Base-by-base conservation (phyloP, 2,113 vertebrate species). In the Phainopepla nitens region DNA sequence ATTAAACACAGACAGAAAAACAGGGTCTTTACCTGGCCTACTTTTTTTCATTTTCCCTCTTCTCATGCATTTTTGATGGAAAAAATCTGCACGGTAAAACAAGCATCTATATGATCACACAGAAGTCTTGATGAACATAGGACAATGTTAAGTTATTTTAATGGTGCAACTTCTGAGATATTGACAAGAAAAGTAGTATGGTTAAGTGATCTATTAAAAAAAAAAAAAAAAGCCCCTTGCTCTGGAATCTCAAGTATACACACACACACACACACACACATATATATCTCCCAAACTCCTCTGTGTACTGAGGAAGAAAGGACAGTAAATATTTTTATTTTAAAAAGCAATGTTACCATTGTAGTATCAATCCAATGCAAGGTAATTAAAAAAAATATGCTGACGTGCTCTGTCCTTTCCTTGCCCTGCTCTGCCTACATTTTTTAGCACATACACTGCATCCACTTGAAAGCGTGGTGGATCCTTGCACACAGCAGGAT, bases 401-500 rank as follows among this genome's bases (percentile, higher is more conserved):
- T 86, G 91, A 95, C 82, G n/a, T 2, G 11, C 75, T 87, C 75
- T 86, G 87, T 95, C 95, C 94, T 95, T 70, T 91, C 79, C 94
- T 96, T 93, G 93, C 94, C 93, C 89, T 70, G 84, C 60, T 93
- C 91, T 91, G 85, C 91, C 93, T 87, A 90, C 65, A 77, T 94
- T 97, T 87, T 96, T 96, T 54, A 91, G 89, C 90, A 89, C 73
- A 82, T 85, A 75, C 51, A 93, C 51, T 87, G 72, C 87, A 39
- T 96, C 90, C 91, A 92, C 93, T 95, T 91, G 90, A 96, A 94
- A 96, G 88, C 41, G 4, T 50, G 66, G 84, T 94, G 89, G 91
- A 96, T 96, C 90, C 93, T 94, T 95, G 89, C 90, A 94, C 90
- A 58, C 90, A 96, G 94, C 90, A 86, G 96, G 90, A 94, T 95